Conservation (phyloP, 2,113 vertebrate species). For the Callospermophilus lateralis region DNA sequence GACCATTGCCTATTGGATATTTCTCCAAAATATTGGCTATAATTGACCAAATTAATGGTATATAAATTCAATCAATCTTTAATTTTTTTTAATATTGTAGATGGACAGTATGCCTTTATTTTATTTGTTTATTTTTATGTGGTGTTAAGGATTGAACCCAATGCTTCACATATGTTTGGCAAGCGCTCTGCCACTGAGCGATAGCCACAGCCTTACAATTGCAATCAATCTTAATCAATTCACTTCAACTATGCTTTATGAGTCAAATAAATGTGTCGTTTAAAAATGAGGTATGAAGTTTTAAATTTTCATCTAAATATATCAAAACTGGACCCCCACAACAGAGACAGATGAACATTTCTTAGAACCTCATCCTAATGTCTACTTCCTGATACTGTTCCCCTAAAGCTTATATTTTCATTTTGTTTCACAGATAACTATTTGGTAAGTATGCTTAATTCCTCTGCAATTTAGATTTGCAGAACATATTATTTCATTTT, state of each 20-base stretch:
- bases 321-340: neutral
- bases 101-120: no score
- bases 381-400: neutral
- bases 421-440: constrained; percentile 64
- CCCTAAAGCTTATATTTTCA: constrained; percentile 1
- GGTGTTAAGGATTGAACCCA: no score
- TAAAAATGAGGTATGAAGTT: neutral
- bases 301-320: constrained; percentile 34
- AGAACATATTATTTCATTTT: constrained; percentile 85
- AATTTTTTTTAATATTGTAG: no score
- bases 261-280: constrained; percentile 25
- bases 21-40: neutral
- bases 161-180: no score
- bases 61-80: neutral
- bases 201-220: neutral
- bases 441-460: constrained; percentile 72
- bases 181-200: no score
- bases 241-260: neutral
- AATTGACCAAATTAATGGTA: neutral
- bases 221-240: neutral
- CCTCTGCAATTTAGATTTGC: constrained; percentile 75
- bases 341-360: neutral
- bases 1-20: neutral
- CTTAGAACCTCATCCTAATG: neutral
- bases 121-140: no score